phyloP scores from a whole-genome alignment of 2,113 vertebrate genomes.

The Copsychus sechellarum region DNA sequence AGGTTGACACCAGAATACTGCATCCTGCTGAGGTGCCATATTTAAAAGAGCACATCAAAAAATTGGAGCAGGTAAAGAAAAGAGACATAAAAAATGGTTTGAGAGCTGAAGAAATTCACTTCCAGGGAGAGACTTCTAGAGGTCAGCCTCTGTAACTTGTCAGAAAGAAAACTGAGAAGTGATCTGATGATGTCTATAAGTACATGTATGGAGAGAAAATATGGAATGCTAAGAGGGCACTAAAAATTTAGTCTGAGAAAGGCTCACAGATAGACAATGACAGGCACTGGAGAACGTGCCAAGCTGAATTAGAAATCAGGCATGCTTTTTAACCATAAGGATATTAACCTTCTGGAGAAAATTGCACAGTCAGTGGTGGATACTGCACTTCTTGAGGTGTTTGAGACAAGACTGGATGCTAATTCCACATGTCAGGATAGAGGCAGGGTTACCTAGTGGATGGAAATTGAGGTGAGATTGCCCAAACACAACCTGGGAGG shows the following conservation, averaged over 20 bases:
- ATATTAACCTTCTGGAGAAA: neutral
- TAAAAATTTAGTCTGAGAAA: neutral
- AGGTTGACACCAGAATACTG: conserved; percentile 13
- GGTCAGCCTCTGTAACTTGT: conserved; percentile 33
- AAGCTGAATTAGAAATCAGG: neutral
- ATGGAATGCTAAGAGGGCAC: neutral
- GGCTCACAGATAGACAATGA: neutral
- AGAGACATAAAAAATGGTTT: conserved; percentile 49
- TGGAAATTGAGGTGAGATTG: neutral
- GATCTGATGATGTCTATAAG: conserved; percentile 40
- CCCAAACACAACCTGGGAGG: rapidly evolving
- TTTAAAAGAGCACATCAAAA: conserved; percentile 58
- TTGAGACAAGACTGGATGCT: neutral
- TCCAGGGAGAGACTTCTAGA: conserved; percentile 19
- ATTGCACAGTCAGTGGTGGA: neutral
- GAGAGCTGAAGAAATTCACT: conserved; percentile 40
- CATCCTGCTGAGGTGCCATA: conserved; percentile 48
- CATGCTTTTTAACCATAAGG: neutral
- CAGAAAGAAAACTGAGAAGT: conserved; percentile 38
- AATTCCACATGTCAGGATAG: neutral
- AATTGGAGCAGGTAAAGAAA: neutral
- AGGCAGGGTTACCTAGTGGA: neutral
- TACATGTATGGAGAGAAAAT: conserved; percentile 21
- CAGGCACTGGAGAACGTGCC: rapidly evolving
- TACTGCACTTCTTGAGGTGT: neutral